Base-by-base conservation (phyloP, 2,113 vertebrate species). In the Salminus brasiliensis region DNA sequence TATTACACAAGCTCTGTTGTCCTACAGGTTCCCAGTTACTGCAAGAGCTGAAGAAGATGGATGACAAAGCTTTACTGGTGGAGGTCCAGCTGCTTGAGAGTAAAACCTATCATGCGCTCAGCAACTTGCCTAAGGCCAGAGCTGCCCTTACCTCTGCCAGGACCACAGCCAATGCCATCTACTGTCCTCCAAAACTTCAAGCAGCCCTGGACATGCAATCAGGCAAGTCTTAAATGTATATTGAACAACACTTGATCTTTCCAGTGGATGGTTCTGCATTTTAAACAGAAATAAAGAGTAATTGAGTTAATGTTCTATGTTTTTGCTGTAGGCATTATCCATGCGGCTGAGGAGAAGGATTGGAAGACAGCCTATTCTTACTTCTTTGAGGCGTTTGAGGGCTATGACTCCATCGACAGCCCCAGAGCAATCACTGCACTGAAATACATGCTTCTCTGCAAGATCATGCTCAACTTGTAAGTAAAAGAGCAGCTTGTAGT, bases 351-450 rank as follows among this genome's bases (percentile, higher is more conserved):
- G 88, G 98, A 99, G 88, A 99, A 99, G 91, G 98, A 99, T 90
- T 99, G 97, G 96, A 99, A 99, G 92, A 99, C 98, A 1, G 98
- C 98, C 6, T 99, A 99, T 84, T 99, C 98, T 10, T 99, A 99
- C 90, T 99, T 97, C 89, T 99, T 97, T 0, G 98, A 99, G 92
- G 98, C 97, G 0, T 99, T 99, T 55, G 98, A 99, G 89, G 98
- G 97, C 73, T 98, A 99, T 10, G 97, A 99, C 87, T 99, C 98
- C 12, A 96, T 99, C 18, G 96, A 98, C 90, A 96, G 93, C 87
- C 97, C 97, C 63, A 93, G 93, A 92, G 98, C 98, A 88, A 96
- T 99, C 90, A 98, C 96, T 9, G 95, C 97, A 0, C 93, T 99
- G 87, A 99, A 99, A 89, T 99, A 99, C 93, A 99, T 99, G 98